A percentile compares a stretch with the other conserved stretches of the same genome.
Conservation (phyloP, 1,140 invertebrate species). For the Hycleus phaleratus region DNA sequence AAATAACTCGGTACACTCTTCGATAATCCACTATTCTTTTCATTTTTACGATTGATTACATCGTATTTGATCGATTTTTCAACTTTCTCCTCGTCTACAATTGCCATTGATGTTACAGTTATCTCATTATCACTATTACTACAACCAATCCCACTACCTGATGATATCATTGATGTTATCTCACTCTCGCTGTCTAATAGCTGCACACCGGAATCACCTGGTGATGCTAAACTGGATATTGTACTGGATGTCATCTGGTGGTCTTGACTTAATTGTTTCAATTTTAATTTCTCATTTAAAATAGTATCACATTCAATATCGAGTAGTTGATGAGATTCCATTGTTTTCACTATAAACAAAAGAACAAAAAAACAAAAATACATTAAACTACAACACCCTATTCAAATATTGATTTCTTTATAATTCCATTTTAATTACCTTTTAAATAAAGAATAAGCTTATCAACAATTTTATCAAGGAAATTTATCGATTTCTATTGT, state of each 20-base stretch:
- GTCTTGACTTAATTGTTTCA: neutral
- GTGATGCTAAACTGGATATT: slow-evolving; percentile 37
- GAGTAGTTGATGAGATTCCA: no score
- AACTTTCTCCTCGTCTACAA: slow-evolving; percentile 27
- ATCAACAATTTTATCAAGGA: no score
- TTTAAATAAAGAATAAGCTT: no score
- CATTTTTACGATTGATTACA: slow-evolving; percentile 51
- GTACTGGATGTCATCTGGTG: slow-evolving; percentile 37
- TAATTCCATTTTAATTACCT: no score
- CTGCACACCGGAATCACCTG: slow-evolving; percentile 47
- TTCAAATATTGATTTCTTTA: no score
- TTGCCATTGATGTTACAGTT: neutral
- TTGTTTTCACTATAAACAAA: no score
- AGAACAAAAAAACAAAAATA: no score
- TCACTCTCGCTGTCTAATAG: slow-evolving; percentile 48
- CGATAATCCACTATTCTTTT: slow-evolving; percentile 22
- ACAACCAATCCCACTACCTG: slow-evolving; percentile 40
- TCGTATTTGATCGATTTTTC: slow-evolving; percentile 43
- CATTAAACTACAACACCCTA: no score
- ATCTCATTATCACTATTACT: slow-evolving; percentile 24
- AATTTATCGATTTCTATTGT: no score
- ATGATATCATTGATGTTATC: slow-evolving; percentile 44
- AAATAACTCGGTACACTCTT: slow-evolving; percentile 27
- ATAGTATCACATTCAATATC: no score
- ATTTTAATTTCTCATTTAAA: no score